These are phyloP conservation scores for Eupithecia centaureata DNA, from an alignment of 2,888 invertebrate genomes.

Conservation along the genomic window DNA sequence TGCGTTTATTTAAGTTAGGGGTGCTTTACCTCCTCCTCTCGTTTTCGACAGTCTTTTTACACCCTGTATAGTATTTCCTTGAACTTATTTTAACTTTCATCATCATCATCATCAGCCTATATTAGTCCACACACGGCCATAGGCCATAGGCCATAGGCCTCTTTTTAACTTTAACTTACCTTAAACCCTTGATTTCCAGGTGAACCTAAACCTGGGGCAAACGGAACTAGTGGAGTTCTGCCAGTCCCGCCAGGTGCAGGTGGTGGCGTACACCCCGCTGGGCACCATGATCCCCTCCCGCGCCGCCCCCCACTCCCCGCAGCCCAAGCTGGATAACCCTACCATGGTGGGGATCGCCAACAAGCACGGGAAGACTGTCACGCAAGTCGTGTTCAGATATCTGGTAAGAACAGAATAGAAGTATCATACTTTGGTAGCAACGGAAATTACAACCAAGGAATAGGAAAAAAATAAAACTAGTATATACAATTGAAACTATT, in stretches of 20 bases:
- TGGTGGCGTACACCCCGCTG: conserved; percentile 87
- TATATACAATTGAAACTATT: no score
- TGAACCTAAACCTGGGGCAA: conserved; percentile 87
- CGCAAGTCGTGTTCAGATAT: conserved; percentile 78
- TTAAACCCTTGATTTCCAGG: conserved; percentile 49
- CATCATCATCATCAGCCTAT: no score
- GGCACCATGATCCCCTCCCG: conserved; percentile 82
- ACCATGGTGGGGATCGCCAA: conserved; percentile 82
- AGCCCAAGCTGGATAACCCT: conserved; percentile 81
- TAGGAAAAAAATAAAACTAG: no score
- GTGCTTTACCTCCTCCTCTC: no score
- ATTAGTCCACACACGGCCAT: no score
- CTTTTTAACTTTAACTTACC: neutral
- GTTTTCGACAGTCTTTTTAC: no score
- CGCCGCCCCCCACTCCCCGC: conserved; percentile 70
- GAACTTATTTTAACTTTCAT: no score
- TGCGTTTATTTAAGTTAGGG: no score
- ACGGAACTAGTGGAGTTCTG: conserved; percentile 86
- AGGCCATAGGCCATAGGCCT: no score
- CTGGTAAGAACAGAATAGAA: conserved; percentile 52
- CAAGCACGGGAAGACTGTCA: conserved; percentile 86
- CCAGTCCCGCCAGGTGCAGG: conserved; percentile 79
- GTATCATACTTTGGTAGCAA: no score
- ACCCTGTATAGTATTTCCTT: no score
- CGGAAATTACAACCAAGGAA: no score